Percentiles rank a stretch among this genome's conserved stretches.
phyloP scores from a whole-genome alignment of 2,113 vertebrate species.

The Tyrannus savana region DNA sequence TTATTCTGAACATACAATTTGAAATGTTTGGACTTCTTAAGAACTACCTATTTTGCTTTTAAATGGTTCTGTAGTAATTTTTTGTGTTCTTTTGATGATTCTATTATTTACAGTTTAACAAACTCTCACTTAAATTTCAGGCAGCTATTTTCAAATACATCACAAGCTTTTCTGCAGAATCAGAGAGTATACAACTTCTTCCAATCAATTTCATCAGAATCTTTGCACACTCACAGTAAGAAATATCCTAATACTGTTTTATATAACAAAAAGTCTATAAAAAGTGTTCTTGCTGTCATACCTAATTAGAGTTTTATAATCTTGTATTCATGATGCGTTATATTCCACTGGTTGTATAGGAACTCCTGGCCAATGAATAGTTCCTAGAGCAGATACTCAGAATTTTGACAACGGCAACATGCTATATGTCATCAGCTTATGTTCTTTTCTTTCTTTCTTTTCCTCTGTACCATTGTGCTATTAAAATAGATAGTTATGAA shows the following conservation, averaged over 20 bases:
- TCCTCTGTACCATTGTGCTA: background rate
- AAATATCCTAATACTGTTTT: background rate
- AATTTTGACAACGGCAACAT: background rate
- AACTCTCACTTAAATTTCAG: slow-evolving; percentile 68
- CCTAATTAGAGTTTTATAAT: background rate
- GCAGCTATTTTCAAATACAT: slow-evolving; percentile 89
- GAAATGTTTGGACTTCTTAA: background rate
- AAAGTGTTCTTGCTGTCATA: background rate
- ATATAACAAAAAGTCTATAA: background rate
- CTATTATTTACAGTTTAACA: background rate
- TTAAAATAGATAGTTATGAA: background rate
- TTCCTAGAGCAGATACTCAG: background rate
- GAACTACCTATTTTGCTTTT: background rate
- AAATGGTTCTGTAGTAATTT: background rate
- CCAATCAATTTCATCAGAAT: slow-evolving; percentile 80
- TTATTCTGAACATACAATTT: background rate
- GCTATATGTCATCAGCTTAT: background rate
- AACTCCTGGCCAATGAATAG: background rate
- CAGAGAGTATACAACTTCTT: slow-evolving; percentile 90
- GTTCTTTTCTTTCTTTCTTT: background rate
- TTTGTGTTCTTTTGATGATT: background rate
- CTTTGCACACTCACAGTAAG: slow-evolving; percentile 84
- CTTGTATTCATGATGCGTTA: background rate
- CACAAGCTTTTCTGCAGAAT: slow-evolving; percentile 86
- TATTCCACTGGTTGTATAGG: background rate